Evolutionary conservation across 2,797 vertebrate species (phyloP), one percentile per base, ranked within the genome.

Genomic region (Tenualosa ilisha): DNA sequence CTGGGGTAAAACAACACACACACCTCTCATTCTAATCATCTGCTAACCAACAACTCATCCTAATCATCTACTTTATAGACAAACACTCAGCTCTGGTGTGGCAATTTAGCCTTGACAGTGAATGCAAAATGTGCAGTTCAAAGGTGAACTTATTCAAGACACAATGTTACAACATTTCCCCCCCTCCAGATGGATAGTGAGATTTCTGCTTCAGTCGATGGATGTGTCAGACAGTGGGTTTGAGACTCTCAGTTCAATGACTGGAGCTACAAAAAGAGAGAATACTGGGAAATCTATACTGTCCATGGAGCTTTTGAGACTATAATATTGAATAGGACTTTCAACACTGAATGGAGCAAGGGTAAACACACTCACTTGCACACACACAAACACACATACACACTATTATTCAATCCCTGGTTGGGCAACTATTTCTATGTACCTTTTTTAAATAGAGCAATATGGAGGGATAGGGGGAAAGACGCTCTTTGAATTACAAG

Each of bases 351-450:
- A 46, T 75, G 31, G 31, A 31, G 37, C 11, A 15, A 12, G 37
- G 15, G 20, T 37, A 79, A 40, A 79, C 72, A 79, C 37, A 46
- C 72, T 22, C 72, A 79, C 72, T 22, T 37, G 43, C 72, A 79
- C 37, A 79, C 72, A 22, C 72, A 79, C 72, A 79, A 17, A 46
- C 68, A 72, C 13, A 40, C 68, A 26, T 46, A 81, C 82, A 68
- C 50, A 84, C 56, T 22, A 63, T 83, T 26, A n/a, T 72, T 84
- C 68, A 51, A 63, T 68, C 50, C 17, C 37, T 68, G 37, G 61
- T 82, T 43, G 37, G 72, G 72, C 40, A 79, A 17, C 37, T 37
- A 43, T 75, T 75, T 75, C 72, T 79, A 46, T 75, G 68, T 20
- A 75, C 11, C 15, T 43, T 22, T 79, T 43, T 46, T 79, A 43